Base-by-base conservation (phyloP, 2,888 invertebrate species). In the Ischnus inquisitorius region DNA sequence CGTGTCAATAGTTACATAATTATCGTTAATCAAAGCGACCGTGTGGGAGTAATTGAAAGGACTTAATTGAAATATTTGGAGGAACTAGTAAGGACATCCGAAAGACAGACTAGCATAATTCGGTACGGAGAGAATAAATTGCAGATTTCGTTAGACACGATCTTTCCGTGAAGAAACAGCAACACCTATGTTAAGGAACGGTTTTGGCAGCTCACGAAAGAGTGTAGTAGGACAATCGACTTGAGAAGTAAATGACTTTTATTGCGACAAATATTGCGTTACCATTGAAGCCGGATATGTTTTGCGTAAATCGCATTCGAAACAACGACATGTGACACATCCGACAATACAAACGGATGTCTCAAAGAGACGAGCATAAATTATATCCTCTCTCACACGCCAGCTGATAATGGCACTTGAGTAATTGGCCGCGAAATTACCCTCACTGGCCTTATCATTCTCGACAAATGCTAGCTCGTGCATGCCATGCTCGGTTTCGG, bases 361-460 rank as follows among this genome's bases (percentile, higher is more conserved):
- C 67, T 75, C 69, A 75, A 81, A 62, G 54, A 57, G 72, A 41
- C 22, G 67, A 72, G 60, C 72, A 82, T 82, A 67, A 77, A 83
- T 83, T 79, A 79, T 16, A 12, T 22, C 10, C 62, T 19, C 71
- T 34, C 54, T 6, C 67, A 57, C 60, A 8, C 75, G 64, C 43
- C 43, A 51, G 25, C 67, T 82, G 74, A 82, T 74, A 77, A 80
- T 74, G 77, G 82, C 41, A 81, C 78, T 79, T 81, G 81, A 83
- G 75, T 83, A 85, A 81, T 85, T 81, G 79, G 74, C 62, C 54
- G 65, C 54, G 75, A 74, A 85, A 85, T 85, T 83, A 85, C 75
- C 78, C 83, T 69, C 41, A 46, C 48, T 28, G 78, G 79, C 72
- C 74, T 76, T 85, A 81, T 83, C 78, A 83, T 83, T 81, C 75